phyloP scores from a whole-genome alignment of 2,113 vertebrate species.

The Aspidoscelis tigris region DNA sequence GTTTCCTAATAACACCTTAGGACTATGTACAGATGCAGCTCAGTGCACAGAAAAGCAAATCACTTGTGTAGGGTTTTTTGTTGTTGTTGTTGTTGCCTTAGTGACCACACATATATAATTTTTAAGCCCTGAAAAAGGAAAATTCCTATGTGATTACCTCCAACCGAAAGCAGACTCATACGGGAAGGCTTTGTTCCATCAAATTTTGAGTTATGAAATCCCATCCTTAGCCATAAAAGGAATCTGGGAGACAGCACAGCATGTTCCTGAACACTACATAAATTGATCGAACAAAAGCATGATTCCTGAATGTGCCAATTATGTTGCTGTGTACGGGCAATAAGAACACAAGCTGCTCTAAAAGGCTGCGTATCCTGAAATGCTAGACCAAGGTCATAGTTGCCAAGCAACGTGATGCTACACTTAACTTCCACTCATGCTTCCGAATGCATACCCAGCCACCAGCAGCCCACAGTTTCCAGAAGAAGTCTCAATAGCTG shows the following conservation, averaged over 20 bases:
- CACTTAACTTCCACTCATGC: slow-evolving; percentile 2
- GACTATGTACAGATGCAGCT: no score
- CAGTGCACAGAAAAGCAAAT: no score
- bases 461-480: not conserved
- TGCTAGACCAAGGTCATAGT: not conserved
- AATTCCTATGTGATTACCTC: no score
- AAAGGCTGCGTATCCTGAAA: not conserved
- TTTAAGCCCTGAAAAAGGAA: no score
- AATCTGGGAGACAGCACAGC: no score
- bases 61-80: no score
- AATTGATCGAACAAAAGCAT: not conserved
- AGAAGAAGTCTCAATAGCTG: not conserved
- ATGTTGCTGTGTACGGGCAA: not conserved
- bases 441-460: not conserved
- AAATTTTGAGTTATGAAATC: not conserved
- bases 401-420: slow-evolving; percentile 13
- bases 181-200: not conserved
- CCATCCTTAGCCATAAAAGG: not conserved
- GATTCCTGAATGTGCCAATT: not conserved
- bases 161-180: not conserved
- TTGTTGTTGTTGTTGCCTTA: no score
- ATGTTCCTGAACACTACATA: not conserved
- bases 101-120: no score
- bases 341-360: not conserved
- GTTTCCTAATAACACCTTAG: no score